phyloP scores from a whole-genome alignment of 2,888 invertebrate genomes.

The Aphidoletes aphidimyza region DNA sequence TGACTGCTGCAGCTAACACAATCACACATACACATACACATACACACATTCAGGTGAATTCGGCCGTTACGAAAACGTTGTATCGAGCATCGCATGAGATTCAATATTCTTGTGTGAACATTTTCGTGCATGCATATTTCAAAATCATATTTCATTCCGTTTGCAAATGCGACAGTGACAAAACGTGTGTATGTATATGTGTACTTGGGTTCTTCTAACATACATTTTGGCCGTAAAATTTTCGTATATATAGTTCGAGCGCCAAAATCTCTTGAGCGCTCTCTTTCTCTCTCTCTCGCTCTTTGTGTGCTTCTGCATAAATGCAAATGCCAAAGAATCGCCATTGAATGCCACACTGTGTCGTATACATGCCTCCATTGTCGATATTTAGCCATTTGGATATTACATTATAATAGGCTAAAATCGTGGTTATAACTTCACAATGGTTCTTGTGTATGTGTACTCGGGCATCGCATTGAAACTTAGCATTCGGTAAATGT shows the following conservation, averaged over 20 bases:
- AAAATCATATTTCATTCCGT: constrained; percentile 40
- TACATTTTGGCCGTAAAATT: neutral
- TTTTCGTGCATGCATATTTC: constrained; percentile 6
- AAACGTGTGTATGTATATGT: neutral
- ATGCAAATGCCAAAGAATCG: constrained; percentile 13
- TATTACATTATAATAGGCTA: constrained; percentile 42
- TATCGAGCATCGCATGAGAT: neutral
- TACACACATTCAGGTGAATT: constrained; percentile 1
- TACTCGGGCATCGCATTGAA: neutral
- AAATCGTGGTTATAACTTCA: constrained; percentile 45
- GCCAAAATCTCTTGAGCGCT: neutral
- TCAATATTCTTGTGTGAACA: constrained; percentile 1
- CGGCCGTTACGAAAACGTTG: neutral
- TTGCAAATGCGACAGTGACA: neutral
- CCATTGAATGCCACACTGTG: neutral
- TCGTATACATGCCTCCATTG: neutral
- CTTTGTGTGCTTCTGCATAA: neutral
- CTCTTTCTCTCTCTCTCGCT: neutral
- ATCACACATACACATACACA: neutral
- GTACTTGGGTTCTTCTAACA: neutral
- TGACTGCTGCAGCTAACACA: too few species aligned
- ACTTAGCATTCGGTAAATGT: constrained; percentile 39
- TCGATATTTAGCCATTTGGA: constrained; percentile 46
- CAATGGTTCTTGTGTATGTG: neutral
- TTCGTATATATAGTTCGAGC: neutral